These are phyloP conservation scores for Poicephalus gulielmi DNA, from an alignment of 2,113 vertebrate species.

Conservation along the genomic window DNA sequence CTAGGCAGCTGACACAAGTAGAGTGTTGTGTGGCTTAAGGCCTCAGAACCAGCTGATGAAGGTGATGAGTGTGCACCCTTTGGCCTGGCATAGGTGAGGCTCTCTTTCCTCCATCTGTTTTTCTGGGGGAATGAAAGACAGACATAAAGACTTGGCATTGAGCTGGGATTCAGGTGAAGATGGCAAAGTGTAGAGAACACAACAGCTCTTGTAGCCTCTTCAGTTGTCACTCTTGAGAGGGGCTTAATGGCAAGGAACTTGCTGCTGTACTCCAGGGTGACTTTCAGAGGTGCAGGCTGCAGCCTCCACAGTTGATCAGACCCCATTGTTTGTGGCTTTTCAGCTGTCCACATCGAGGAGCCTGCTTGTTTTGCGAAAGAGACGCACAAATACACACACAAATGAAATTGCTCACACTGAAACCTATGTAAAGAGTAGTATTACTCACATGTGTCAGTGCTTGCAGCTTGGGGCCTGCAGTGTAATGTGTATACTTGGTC, in stretches of 20 bases:
- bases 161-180: neutral
- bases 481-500: neutral
- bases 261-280: neutral
- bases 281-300: neutral
- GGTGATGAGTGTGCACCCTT: neutral
- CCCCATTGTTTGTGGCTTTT: neutral
- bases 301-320: neutral
- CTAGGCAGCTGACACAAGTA: neutral
- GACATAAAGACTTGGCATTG: neutral
- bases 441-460: fast-evolving
- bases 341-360: neutral
- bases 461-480: neutral
- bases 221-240: neutral
- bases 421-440: neutral
- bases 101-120: neutral
- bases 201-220: neutral
- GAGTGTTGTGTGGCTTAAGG: neutral
- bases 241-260: neutral
- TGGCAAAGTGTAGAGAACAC: neutral
- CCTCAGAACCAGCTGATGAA: neutral
- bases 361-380: neutral
- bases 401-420: neutral
- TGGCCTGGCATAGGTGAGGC: neutral
- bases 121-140: neutral
- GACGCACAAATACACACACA: neutral